A percentile compares a stretch with the other conserved stretches of the same genome.
Evolutionary conservation across 2,113 vertebrate genomes (phyloP).

Genomic region (Pimephales promelas): DNA sequence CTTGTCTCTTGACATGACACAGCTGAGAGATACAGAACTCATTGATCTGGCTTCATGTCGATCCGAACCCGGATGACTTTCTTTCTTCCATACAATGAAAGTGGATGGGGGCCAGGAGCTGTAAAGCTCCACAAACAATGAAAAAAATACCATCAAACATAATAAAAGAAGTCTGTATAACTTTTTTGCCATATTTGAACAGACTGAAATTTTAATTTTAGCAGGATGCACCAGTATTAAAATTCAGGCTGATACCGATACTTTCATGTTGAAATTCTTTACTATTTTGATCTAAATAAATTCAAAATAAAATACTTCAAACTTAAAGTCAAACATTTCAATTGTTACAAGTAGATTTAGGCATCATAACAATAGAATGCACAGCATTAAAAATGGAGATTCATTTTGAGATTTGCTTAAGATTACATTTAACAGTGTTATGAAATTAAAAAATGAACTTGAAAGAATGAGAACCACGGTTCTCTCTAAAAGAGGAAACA

Average conservation of each 20-base stretch:
- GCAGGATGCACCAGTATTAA: background rate
- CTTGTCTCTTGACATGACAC: background rate
- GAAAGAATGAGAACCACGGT: too few species aligned
- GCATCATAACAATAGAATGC: too few species aligned
- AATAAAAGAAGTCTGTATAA: background rate
- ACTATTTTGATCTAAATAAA: too few species aligned
- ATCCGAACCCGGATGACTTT: background rate
- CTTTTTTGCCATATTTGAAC: background rate
- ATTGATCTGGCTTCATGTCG: background rate
- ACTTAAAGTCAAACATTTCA: too few species aligned
- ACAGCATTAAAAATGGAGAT: too few species aligned
- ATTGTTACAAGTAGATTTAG: too few species aligned
- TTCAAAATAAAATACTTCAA: too few species aligned
- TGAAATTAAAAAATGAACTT: too few species aligned
- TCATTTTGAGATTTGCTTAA: too few species aligned
- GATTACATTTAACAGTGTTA: too few species aligned
- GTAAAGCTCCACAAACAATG: background rate
- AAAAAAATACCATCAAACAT: background rate
- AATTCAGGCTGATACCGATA: background rate
- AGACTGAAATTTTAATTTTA: background rate
- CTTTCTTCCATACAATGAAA: slow-evolving; percentile 9
- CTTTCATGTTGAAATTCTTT: background rate
- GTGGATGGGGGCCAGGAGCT: background rate
- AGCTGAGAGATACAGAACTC: background rate
- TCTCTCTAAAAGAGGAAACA: too few species aligned